phyloP scores from a whole-genome alignment of 2,113 vertebrate species.

The Spea bombifrons region DNA sequence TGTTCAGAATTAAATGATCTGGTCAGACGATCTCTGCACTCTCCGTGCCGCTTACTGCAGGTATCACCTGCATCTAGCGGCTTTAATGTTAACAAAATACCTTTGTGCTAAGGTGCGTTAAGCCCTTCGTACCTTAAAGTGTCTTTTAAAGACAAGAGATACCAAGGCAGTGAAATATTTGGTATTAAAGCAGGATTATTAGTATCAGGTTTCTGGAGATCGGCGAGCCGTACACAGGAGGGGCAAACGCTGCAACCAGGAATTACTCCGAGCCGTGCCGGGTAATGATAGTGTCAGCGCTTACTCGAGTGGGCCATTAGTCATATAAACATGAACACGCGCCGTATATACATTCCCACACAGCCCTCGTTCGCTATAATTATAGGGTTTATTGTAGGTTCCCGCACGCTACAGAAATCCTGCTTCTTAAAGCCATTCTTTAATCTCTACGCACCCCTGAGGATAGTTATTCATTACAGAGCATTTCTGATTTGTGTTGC shows the following conservation, averaged over 20 bases:
- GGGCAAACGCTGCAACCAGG: neutral
- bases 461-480: too few species aligned
- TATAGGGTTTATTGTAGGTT: constrained; percentile 12
- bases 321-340: constrained; percentile 19
- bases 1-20: too few species aligned
- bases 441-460: too few species aligned
- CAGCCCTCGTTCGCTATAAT: constrained; percentile 17
- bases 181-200: neutral
- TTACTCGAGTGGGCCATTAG: constrained; percentile 18
- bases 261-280: constrained; percentile 18
- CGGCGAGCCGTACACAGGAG: neutral
- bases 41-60: too few species aligned
- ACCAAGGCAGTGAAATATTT: too few species aligned
- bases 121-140: too few species aligned
- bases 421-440: constrained; percentile 4
- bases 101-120: too few species aligned
- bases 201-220: constrained; percentile 6
- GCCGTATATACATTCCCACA: constrained; percentile 15
- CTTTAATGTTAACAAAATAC: too few species aligned
- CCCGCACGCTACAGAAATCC: neutral
- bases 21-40: too few species aligned
- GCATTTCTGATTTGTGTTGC: too few species aligned
- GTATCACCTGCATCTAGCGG: too few species aligned
- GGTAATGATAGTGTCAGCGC: constrained; percentile 35
- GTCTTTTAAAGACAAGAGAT: too few species aligned